These are phyloP conservation scores for Hippoglossus hippoglossus DNA, from an alignment of 2,797 vertebrate genomes.

Conservation along the genomic window DNA sequence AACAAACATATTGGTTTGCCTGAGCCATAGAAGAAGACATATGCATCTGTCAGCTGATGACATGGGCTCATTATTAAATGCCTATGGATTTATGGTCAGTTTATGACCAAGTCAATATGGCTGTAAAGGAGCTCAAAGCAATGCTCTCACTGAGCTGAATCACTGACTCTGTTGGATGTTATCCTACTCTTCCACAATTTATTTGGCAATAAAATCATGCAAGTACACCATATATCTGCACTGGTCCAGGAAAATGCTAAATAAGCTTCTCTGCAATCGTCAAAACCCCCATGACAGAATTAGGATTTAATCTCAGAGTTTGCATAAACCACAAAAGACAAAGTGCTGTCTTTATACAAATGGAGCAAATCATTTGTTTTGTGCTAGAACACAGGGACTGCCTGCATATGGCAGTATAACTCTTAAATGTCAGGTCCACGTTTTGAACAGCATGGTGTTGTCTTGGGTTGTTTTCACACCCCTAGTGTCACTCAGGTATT, in stretches of 20 bases:
- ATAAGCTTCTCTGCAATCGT: constrained; percentile 56
- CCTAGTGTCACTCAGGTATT: no score
- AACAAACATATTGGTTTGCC: constrained; percentile 43
- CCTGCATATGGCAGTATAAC: no score
- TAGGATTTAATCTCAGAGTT: constrained; percentile 5
- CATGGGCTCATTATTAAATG: constrained; percentile 75
- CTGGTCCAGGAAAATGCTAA: constrained; percentile 45
- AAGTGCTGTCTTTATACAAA: no score
- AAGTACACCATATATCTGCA: constrained; percentile 65
- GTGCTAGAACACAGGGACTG: no score
- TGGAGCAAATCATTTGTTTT: no score
- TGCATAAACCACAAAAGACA: no score
- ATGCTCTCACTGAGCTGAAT: constrained; percentile 65
- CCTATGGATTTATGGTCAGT: constrained; percentile 71
- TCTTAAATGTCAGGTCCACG: no score
- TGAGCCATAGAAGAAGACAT: constrained; percentile 64
- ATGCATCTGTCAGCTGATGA: constrained; percentile 65
- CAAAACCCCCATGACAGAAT: constrained; percentile 40
- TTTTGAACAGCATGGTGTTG: no score
- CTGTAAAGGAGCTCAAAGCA: constrained; percentile 68
- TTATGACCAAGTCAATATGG: constrained; percentile 75
- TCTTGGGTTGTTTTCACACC: no score
- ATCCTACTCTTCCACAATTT: constrained; percentile 63
- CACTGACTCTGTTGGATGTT: constrained; percentile 62
- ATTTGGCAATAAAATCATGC: constrained; percentile 71